Percentiles rank a stretch among this genome's conserved stretches.
phyloP scores from a whole-genome alignment of 2,113 vertebrate genomes.

The Marmota monax region DNA sequence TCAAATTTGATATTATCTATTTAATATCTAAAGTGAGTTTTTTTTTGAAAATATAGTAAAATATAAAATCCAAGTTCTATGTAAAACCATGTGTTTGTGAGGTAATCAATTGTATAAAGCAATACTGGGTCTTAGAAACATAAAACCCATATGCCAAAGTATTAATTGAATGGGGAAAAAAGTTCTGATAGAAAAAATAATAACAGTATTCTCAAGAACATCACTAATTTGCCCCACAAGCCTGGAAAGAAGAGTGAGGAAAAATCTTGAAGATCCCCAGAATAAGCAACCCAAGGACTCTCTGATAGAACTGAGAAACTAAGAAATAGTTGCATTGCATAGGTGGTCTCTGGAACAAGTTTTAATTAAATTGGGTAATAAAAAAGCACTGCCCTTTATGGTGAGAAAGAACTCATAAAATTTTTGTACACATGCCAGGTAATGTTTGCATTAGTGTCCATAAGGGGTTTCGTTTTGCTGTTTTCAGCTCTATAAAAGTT shows the following conservation, averaged over 20 bases:
- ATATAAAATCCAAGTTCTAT: slow-evolving; percentile 26
- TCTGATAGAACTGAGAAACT: slow-evolving; percentile 34
- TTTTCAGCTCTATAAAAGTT: slow-evolving; percentile 78
- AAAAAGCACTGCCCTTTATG: slow-evolving; percentile 81
- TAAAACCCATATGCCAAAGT: neutral
- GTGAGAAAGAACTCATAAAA: slow-evolving; percentile 85
- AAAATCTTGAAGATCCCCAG: neutral
- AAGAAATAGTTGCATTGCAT: slow-evolving; percentile 41
- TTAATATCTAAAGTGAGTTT: slow-evolving; percentile 53
- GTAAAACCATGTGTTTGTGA: slow-evolving; percentile 1
- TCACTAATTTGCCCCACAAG: neutral
- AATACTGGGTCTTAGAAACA: neutral
- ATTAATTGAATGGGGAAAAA: slow-evolving; percentile 10
- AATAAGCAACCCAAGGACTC: neutral
- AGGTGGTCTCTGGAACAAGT: slow-evolving; percentile 80
- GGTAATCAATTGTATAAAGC: slow-evolving; percentile 10
- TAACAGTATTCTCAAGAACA: neutral
- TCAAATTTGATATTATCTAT: slow-evolving; percentile 65
- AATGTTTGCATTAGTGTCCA: slow-evolving; percentile 78
- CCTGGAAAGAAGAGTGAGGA: neutral
- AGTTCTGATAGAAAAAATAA: neutral
- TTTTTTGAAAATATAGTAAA: slow-evolving; percentile 51
- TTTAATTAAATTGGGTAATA: slow-evolving; percentile 82
- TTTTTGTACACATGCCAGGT: slow-evolving; percentile 77
- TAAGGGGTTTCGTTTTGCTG: slow-evolving; percentile 66